phyloP scores from a whole-genome alignment of 1,140 invertebrate species.

The Drosophila equinoxialis region DNA sequence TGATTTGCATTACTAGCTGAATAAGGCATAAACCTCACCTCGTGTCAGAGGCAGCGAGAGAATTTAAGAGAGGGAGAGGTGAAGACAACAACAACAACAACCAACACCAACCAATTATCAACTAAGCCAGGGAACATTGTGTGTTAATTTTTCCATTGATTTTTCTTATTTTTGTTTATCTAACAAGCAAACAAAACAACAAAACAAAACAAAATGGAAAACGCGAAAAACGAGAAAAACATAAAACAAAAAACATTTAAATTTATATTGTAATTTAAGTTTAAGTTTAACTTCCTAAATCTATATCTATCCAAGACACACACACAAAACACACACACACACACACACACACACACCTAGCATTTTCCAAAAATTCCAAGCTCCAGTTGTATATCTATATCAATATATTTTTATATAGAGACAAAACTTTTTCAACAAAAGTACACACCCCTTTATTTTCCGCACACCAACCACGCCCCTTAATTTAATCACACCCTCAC shows the following conservation, averaged over 20 bases:
- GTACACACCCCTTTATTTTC: neutral
- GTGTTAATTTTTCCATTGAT: slow-evolving; percentile 4
- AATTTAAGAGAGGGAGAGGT: neutral
- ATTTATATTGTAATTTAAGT: slow-evolving; percentile 3
- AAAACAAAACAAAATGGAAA: neutral
- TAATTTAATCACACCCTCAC: neutral
- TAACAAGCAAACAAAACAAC: neutral
- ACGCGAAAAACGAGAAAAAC: neutral
- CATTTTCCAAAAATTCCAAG: slow-evolving; percentile 1
- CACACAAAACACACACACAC: neutral
- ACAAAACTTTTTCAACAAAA: slow-evolving; percentile 15
- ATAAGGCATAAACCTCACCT: too few species aligned
- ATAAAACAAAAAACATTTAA: neutral
- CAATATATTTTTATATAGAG: neutral
- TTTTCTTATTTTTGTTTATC: neutral
- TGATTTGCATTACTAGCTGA: slow-evolving; percentile 22
- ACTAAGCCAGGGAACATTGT: slow-evolving; percentile 9
- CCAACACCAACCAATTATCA: slow-evolving; percentile 4
- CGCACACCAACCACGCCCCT: neutral
- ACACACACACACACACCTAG: neutral
- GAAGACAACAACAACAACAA: neutral
- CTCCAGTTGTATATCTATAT: slow-evolving; percentile 9
- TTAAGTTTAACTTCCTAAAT: neutral
- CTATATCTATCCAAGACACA: neutral
- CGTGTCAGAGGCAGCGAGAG: neutral